These are phyloP conservation scores for Gymnogyps californianus DNA, from an alignment of 2,113 vertebrate genomes.

Conservation along the genomic window DNA sequence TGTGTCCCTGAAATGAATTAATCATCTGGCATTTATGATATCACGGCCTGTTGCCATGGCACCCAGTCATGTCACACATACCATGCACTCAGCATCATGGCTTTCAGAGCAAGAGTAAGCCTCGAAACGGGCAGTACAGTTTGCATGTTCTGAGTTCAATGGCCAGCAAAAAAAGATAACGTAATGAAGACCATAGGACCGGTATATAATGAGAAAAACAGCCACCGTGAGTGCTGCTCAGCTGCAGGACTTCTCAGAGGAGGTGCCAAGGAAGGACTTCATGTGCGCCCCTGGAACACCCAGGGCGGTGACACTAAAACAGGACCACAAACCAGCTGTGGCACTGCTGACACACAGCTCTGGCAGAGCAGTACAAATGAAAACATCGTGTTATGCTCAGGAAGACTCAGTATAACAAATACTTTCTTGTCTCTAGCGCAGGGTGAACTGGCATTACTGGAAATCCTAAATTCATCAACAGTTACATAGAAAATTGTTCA, in stretches of 20 bases:
- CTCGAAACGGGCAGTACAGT: fast-evolving
- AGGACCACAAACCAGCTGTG: background rate
- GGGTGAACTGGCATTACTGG: background rate
- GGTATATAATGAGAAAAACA: background rate
- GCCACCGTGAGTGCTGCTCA: background rate
- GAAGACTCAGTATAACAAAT: background rate
- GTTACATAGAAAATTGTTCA: background rate
- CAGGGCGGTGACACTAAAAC: background rate
- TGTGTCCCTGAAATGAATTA: background rate
- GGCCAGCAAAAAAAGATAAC: background rate
- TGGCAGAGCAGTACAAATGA: background rate
- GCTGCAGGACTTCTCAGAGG: background rate
- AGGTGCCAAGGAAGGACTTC: background rate
- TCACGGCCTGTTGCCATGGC: background rate
- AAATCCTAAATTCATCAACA: background rate
- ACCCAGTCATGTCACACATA: background rate
- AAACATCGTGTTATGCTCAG: background rate
- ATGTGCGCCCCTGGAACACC: background rate
- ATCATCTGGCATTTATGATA: background rate
- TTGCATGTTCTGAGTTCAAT: background rate
- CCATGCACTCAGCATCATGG: background rate
- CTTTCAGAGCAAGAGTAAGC: background rate
- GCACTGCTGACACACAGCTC: background rate
- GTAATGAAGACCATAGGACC: background rate
- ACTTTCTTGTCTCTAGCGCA: background rate